Base-by-base conservation (phyloP, 1,140 invertebrate species). In the Saccostrea echinata region DNA sequence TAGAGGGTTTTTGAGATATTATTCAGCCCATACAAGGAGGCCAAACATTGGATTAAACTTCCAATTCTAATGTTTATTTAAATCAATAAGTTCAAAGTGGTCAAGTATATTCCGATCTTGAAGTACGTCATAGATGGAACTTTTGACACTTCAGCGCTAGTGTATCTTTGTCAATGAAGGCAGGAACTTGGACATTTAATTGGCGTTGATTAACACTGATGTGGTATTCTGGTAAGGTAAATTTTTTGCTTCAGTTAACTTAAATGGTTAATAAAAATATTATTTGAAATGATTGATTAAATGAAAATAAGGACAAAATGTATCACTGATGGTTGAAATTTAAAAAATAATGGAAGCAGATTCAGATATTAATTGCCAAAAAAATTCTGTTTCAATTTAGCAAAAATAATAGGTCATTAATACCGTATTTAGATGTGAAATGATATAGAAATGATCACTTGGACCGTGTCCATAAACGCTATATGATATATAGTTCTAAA, bases 31-130 rank as follows among this genome's bases (percentile, higher is more conserved):
- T 71, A 33, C 68, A 30, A 71, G 68, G 16, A 71, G 68, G 68
- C 68, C 68, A 71, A 71, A 71, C 27, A 71, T 71, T 71, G 68
- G 68, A 71, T 71, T 71, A 71, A 61, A 71, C 68, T 71, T 30
- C 68, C 68, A 71, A 71, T 71, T 27, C 24, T 24, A 30, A 71
- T 71, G 27, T 71, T 71, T 16, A 71, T 71, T 71, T 71, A 71
- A 71, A 71, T 71, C 68, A 71, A 71, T 71, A 71, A 71, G 68
- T 71, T 71, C 68, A 71, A 33, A 71, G 68, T 8, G 27, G 13
- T 9, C 30, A 30, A 30, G 13, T 71, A 71, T 24, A 2, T 13
- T 30, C 9, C 24, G 3, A 18, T 61, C 18, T 13, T 21, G 4
- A 61, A n/a, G 12, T 61, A 61, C n/a, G 18, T 24, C 68, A 71